Evolutionary conservation across 2,797 vertebrate species (phyloP).

Genomic region (Calcarius lapponicus): DNA sequence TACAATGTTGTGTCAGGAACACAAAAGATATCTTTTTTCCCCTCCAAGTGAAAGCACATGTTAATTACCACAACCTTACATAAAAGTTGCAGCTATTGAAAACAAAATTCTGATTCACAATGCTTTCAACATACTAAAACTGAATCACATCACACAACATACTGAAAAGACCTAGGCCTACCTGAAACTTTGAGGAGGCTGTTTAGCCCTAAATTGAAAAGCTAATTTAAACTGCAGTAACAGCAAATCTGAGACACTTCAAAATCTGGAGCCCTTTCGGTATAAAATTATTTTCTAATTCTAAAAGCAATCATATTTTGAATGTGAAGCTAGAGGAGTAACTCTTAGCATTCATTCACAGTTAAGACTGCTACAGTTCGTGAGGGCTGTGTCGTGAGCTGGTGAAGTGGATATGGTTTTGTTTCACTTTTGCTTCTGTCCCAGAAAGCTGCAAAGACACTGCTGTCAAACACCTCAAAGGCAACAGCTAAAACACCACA

Average conservation of each 20-base stretch:
- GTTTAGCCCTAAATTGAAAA: not conserved
- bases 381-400: not conserved
- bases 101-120: not conserved
- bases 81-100: not conserved
- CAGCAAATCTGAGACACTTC: not conserved
- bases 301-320: not conserved
- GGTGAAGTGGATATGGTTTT: not conserved
- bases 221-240: not conserved
- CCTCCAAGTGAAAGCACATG: not conserved
- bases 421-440: not conserved
- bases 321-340: accelerated
- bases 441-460: not conserved
- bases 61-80: not conserved
- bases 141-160: not conserved
- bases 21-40: not conserved
- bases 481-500: not conserved
- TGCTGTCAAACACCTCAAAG: not conserved
- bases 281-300: not conserved
- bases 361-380: accelerated
- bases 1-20: not conserved
- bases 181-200: not conserved
- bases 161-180: not conserved
- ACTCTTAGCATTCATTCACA: not conserved
- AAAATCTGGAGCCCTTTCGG: not conserved
- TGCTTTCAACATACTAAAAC: not conserved